These are phyloP conservation scores for Enteromius unitaeniatus DNA, from an alignment of 2,797 vertebrate genomes.

Conservation along the genomic window DNA sequence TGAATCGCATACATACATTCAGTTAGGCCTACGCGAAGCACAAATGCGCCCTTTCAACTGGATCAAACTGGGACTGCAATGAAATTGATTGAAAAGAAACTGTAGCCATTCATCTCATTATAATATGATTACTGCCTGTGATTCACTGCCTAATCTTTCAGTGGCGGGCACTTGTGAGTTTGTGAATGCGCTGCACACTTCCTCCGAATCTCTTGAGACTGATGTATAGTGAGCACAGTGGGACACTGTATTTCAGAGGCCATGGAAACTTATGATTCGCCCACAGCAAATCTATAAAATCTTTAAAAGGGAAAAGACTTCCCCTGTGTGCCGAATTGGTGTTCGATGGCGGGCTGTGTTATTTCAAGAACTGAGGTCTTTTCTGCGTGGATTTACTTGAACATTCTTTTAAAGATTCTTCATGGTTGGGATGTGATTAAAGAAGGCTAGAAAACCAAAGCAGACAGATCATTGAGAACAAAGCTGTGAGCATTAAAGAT, in stretches of 20 bases:
- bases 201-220: constrained; percentile 23
- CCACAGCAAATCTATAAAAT: constrained; percentile 35
- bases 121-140: constrained; percentile 42
- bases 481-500: constrained; percentile 13
- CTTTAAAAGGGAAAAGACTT: constrained; percentile 8
- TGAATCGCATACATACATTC: constrained; percentile 25
- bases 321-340: constrained; percentile 17
- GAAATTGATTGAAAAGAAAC: constrained; percentile 50
- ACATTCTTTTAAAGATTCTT: constrained; percentile 31
- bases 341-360: constrained; percentile 16
- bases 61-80: constrained; percentile 39
- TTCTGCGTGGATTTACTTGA: constrained; percentile 7
- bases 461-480: background rate
- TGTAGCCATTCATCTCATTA: constrained; percentile 46
- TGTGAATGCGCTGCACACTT: constrained; percentile 3
- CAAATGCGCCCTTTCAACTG: constrained; percentile 25
- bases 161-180: constrained; percentile 3
- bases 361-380: constrained; percentile 22
- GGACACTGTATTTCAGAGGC: constrained; percentile 31
- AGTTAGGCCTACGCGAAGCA: background rate
- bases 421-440: constrained; percentile 37
- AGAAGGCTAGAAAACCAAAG: constrained; percentile 31
- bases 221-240: constrained; percentile 12
- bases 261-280: constrained; percentile 3
- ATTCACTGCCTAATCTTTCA: constrained; percentile 27